phyloP scores from a whole-genome alignment of 2,888 invertebrate genomes.

The Apodemia zela region DNA sequence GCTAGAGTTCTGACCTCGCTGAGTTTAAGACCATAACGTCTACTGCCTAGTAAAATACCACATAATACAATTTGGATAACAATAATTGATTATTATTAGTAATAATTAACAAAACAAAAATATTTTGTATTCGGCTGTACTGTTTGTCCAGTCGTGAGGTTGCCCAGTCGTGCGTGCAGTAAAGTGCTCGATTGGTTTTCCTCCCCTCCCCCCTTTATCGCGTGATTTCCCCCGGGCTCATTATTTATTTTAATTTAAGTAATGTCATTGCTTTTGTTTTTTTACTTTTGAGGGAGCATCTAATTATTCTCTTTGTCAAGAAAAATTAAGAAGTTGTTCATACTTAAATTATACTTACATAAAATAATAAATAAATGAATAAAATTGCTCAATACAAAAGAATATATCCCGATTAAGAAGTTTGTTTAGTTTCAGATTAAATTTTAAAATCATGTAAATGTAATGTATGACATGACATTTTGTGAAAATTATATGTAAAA shows the following conservation, averaged over 20 bases:
- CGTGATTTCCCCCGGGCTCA: conserved; percentile 21
- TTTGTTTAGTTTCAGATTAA: no score
- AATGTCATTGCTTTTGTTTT: conserved; percentile 2
- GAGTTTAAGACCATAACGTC: no score
- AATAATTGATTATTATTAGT: background rate
- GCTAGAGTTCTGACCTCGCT: no score
- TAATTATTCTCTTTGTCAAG: background rate
- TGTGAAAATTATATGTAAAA: no score
- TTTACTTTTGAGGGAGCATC: background rate
- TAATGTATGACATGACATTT: no score
- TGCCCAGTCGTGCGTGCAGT: conserved; percentile 68
- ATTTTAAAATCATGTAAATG: no score
- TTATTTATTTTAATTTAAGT: conserved; percentile 15
- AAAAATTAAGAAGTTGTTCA: background rate
- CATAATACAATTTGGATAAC: no score
- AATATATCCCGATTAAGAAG: no score
- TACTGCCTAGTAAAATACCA: no score
- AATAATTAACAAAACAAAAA: conserved; percentile 10
- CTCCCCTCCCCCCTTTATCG: conserved; percentile 33
- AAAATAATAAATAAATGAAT: background rate
- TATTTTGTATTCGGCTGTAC: conserved; percentile 40
- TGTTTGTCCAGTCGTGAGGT: conserved; percentile 53
- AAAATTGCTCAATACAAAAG: no score
- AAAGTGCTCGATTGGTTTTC: conserved; percentile 61
- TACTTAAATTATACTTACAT: no score